These are phyloP conservation scores for Acleris holmiana DNA, from an alignment of 2,888 invertebrate genomes.

Conservation along the genomic window DNA sequence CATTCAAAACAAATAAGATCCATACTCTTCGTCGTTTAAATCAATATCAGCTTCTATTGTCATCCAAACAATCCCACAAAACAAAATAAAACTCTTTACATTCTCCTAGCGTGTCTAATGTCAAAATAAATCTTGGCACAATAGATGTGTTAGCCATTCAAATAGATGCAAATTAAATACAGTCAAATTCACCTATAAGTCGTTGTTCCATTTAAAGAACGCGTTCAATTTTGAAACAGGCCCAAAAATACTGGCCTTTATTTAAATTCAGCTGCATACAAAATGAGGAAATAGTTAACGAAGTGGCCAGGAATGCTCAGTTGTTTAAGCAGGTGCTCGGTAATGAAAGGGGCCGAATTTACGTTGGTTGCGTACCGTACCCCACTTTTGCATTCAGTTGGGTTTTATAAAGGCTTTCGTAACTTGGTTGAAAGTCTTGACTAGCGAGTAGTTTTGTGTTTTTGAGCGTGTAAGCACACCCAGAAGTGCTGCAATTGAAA, in stretches of 20 bases:
- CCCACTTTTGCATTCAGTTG: conserved; percentile 22
- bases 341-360: conserved; percentile 29
- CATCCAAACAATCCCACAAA: too few species aligned
- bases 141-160: too few species aligned
- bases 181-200: not conserved
- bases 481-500: not conserved
- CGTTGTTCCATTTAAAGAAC: not conserved
- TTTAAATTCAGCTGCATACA: conserved; percentile 28
- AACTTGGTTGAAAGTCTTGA: conserved; percentile 4
- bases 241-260: conserved; percentile 14
- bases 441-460: not conserved
- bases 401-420: conserved; percentile 10
- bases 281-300: conserved; percentile 24
- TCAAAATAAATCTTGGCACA: too few species aligned
- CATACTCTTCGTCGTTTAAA: too few species aligned
- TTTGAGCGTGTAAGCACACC: not conserved
- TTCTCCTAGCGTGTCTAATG: too few species aligned
- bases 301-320: conserved; percentile 23
- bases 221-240: conserved; percentile 8
- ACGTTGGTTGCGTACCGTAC: conserved; percentile 6
- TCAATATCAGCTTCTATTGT: too few species aligned
- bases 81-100: too few species aligned
- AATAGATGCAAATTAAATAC: too few species aligned
- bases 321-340: conserved; percentile 33
- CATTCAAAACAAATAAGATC: too few species aligned